These are phyloP conservation scores for Neelides sp. DNA, from an alignment of 1,140 invertebrate species.

Conservation along the genomic window DNA sequence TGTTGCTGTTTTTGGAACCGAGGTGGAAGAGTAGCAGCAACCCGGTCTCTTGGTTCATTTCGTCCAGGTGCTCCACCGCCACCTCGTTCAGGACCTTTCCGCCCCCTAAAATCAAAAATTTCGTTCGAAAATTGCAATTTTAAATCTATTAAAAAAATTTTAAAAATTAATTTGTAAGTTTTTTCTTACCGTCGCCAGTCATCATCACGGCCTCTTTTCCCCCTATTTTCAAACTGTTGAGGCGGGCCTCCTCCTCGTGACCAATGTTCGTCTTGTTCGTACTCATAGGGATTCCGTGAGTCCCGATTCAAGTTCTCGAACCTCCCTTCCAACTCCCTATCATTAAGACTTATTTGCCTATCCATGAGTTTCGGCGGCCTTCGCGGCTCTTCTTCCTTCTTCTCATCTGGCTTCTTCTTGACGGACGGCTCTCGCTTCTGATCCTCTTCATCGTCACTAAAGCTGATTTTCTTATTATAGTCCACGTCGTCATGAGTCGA, in stretches of 20 bases:
- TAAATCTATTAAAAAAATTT: background rate
- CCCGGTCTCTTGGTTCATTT: background rate
- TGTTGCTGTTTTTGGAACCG: slow-evolving; percentile 18
- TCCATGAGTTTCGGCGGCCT: background rate
- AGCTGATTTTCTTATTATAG: slow-evolving; percentile 86
- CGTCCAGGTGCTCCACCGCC: slow-evolving; percentile 1
- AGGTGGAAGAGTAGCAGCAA: slow-evolving; percentile 17
- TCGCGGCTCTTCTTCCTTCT: background rate
- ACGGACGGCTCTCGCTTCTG: slow-evolving; percentile 17
- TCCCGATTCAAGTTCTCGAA: background rate
- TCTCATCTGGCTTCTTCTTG: background rate
- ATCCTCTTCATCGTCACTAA: slow-evolving; percentile 74
- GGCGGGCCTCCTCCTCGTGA: background rate
- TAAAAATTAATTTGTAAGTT: background rate
- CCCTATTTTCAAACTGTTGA: background rate
- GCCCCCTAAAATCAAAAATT: background rate
- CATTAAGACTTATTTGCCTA: background rate
- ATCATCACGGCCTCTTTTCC: slow-evolving; percentile 8
- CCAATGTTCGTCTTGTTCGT: slow-evolving; percentile 3
- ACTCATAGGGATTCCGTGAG: too few species aligned
- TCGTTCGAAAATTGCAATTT: background rate
- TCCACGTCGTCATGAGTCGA: slow-evolving; percentile 82
- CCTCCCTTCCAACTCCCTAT: background rate
- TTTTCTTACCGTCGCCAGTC: slow-evolving; percentile 23
- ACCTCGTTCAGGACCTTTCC: background rate